Conservation (phyloP, 2,797 vertebrate genomes). For the Lacerta viridis region DNA sequence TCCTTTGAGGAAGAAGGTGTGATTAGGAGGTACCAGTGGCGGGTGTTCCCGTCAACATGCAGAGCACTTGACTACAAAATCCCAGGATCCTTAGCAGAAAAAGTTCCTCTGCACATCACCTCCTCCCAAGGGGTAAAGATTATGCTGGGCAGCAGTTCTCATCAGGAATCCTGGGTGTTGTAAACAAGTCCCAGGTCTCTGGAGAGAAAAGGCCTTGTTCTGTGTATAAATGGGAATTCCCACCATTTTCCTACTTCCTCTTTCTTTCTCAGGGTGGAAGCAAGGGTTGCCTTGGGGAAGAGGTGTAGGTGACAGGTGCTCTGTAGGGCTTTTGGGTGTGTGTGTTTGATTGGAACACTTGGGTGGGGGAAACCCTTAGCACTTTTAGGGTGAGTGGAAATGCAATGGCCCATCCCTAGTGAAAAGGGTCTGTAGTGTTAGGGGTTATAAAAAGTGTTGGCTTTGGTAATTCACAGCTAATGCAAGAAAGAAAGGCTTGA, state of each 20-base stretch:
- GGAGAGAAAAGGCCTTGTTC: neutral
- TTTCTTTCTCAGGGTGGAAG: neutral
- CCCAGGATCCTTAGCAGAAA: conserved; percentile 1
- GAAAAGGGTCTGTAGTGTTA: neutral
- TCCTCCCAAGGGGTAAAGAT: neutral
- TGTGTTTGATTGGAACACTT: neutral
- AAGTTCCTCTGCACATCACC: neutral
- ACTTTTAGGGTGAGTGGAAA: neutral
- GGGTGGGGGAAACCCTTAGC: neutral
- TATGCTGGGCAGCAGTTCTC: neutral
- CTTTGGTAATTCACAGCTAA: neutral
- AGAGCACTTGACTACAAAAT: neutral
- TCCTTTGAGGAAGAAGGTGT: neutral
- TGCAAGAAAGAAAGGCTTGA: conserved; percentile 41
- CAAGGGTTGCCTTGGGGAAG: neutral
- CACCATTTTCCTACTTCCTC: neutral
- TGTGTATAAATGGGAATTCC: neutral
- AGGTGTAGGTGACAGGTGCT: neutral
- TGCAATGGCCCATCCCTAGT: too few relatives aligned
- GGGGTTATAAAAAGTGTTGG: neutral
- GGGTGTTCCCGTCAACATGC: too few relatives aligned
- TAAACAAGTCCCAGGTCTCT: neutral
- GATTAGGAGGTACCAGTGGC: neutral
- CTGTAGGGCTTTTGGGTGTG: neutral
- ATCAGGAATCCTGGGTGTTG: neutral